Evolutionary conservation across 1,140 invertebrate genomes (phyloP), one percentile per base, ranked within the genome.

Genomic region (Drosophila repleta): DNA sequence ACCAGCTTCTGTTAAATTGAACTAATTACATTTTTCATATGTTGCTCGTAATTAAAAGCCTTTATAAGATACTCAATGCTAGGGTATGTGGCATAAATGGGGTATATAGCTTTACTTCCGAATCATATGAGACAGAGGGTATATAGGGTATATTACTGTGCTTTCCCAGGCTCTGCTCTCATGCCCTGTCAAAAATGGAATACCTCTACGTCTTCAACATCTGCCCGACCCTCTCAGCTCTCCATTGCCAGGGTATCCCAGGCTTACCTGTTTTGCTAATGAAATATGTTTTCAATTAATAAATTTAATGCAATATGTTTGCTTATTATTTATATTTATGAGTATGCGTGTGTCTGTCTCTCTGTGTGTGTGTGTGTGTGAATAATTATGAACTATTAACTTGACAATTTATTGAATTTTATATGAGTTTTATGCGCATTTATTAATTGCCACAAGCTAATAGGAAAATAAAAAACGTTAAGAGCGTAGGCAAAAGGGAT

Each of bases 401-500:
- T 18, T 53, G 58, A 46, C 26, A 53, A 62, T 62, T 67, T 67
- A 67, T 39, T n/a, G n/a, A 17, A 60, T 67, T 60, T 24, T 13
- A 8, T 18, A 18, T 32, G 43, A 55, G 56, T 56, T 56, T 53
- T 20, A 24, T 39, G 21, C 52, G 66, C 37, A 56, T 51, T 49
- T 32, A 70, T 64, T 70, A 57, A 70, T 70, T 64, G 67, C 67
- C 43, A 11, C 41, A 11, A 53, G 66, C 21, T 55, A 35, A 35
- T 35, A 35, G 32, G 10, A 35, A 35, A 35, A 35, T 11, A 35
- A 1, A 13, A 35, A 65, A 29, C 7, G 29, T 48, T 21, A 65
- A 46, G 4, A 29, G 20, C 8, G 18, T 18, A 24, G 52, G 13
- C 10, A 11, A 13, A 51, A 63, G 35, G 58, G 48, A 20, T 60